Percentiles rank a stretch among this genome's conserved stretches.
phyloP scores from a whole-genome alignment of 2,888 invertebrate genomes.

The Cataglyphis livida region DNA sequence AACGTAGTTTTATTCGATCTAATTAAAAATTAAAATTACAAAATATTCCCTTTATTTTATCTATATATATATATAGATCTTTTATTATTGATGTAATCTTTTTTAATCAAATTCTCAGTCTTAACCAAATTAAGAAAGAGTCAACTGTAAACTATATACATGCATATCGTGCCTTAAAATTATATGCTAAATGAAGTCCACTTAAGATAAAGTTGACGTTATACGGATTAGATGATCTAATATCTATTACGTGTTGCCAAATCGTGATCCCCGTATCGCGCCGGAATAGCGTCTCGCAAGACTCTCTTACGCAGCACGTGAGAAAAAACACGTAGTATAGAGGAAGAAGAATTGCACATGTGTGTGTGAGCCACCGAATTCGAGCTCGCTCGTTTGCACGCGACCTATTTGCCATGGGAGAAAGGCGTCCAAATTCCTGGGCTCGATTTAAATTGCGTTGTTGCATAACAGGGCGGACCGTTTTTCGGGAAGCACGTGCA shows the following conservation, averaged over 20 bases:
- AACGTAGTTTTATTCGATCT: background rate
- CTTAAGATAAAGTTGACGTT: background rate
- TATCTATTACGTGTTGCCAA: background rate
- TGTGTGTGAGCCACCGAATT: conserved; percentile 26
- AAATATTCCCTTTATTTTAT: background rate
- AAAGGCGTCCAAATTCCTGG: conserved; percentile 69
- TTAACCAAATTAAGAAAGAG: background rate
- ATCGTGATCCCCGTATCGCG: background rate
- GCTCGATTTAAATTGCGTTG: conserved; percentile 65
- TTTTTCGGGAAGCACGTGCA: conserved; percentile 50
- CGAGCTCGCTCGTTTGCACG: conserved; percentile 36
- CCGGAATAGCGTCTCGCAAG: background rate
- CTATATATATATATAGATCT: background rate
- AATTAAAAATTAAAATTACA: background rate
- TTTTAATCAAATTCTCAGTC: too few species aligned
- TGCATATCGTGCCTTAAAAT: background rate
- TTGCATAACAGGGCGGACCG: conserved; percentile 62
- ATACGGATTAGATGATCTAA: background rate
- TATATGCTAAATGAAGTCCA: background rate
- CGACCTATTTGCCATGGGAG: conserved; percentile 58
- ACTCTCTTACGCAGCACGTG: background rate
- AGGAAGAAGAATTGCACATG: conserved; percentile 24
- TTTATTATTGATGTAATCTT: background rate
- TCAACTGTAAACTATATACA: background rate
- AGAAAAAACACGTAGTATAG: conserved; percentile 15